Evolutionary conservation across 2,113 vertebrate species (phyloP).

Genomic region (Podarcis muralis): DNA sequence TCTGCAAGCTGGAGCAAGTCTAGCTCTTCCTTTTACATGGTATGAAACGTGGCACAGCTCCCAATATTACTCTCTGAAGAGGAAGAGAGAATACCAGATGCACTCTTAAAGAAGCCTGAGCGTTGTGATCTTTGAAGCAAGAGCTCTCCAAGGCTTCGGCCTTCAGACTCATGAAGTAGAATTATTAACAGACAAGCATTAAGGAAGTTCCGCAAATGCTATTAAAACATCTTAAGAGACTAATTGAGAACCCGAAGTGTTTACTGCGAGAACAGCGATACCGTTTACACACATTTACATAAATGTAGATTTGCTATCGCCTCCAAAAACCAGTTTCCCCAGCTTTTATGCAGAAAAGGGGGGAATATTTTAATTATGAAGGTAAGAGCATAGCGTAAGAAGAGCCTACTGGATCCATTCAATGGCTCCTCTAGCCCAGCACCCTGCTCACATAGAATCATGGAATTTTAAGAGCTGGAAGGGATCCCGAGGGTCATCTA

Average conservation of each 20-base stretch:
- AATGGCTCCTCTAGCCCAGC: too few species aligned
- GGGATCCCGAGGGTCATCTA: too few species aligned
- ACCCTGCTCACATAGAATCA: too few species aligned
- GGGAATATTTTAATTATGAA: not conserved
- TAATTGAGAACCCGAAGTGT: not conserved
- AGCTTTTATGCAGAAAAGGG: not conserved
- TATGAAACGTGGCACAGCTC: not conserved
- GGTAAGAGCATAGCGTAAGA: not conserved
- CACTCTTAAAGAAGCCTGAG: not conserved
- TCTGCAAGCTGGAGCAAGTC: conserved; percentile 4
- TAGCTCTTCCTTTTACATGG: not conserved
- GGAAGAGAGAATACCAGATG: not conserved
- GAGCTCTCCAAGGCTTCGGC: too few species aligned
- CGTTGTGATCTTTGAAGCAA: not conserved
- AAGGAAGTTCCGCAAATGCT: not conserved
- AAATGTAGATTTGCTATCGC: not conserved
- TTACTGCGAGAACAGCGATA: not conserved
- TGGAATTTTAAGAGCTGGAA: too few species aligned
- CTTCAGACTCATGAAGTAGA: not conserved
- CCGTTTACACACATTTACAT: not conserved
- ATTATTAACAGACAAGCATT: not conserved
- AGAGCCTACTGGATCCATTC: too few species aligned
- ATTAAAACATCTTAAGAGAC: not conserved
- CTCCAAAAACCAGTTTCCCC: not conserved
- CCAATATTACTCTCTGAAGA: not conserved